phyloP scores from a whole-genome alignment of 2,113 vertebrate genomes.

The Pollimyrus isidori region DNA sequence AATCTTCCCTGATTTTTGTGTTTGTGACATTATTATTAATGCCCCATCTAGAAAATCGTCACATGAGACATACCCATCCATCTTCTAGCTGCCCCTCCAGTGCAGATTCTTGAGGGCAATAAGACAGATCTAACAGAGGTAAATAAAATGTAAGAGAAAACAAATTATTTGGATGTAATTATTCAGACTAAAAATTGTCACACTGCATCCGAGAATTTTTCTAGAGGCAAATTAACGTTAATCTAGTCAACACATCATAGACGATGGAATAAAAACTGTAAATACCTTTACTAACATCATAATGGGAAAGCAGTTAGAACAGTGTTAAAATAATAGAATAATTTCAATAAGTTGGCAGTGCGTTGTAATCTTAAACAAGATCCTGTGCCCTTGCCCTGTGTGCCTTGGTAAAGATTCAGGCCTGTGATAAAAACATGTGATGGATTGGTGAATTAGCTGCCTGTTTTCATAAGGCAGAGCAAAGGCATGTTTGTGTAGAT shows the following conservation, averaged over 20 bases:
- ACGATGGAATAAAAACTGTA: background rate
- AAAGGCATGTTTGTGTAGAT: background rate
- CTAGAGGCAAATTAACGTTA: background rate
- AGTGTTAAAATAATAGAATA: background rate
- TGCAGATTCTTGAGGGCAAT: background rate
- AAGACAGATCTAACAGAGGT: background rate
- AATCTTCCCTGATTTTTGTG: background rate
- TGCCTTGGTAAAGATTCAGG: background rate
- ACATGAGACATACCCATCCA: background rate
- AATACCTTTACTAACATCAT: background rate
- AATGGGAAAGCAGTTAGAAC: background rate
- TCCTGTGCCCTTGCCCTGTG: background rate
- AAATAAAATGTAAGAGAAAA: background rate
- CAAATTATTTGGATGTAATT: background rate
- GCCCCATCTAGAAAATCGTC: background rate
- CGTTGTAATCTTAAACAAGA: background rate
- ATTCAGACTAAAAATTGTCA: background rate
- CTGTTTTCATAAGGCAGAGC: background rate
- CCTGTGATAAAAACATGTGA: background rate
- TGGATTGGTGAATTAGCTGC: background rate
- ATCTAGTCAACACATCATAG: background rate
- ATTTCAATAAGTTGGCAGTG: background rate
- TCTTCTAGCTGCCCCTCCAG: background rate
- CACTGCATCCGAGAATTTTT: background rate
- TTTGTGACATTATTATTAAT: background rate